Percentiles rank a stretch among this genome's conserved stretches.
phyloP scores from a whole-genome alignment of 2,113 vertebrate genomes.

The Struthidea cinerea region DNA sequence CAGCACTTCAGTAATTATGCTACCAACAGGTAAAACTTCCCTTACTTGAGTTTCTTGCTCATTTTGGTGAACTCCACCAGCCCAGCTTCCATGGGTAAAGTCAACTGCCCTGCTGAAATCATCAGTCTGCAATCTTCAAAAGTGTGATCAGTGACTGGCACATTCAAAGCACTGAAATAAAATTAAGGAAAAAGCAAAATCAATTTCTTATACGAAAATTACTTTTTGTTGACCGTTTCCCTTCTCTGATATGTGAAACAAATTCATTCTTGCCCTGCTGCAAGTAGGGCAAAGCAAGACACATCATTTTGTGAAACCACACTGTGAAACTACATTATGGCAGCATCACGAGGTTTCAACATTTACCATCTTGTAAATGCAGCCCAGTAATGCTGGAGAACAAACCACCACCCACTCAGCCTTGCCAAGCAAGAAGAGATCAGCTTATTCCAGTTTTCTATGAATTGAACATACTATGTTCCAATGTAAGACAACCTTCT shows the following conservation, averaged over 20 bases:
- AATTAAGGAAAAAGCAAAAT: neutral
- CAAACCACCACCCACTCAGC: neutral
- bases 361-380: neutral
- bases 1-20: neutral
- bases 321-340: neutral
- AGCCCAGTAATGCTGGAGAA: neutral
- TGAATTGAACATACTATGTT: neutral
- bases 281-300: neutral
- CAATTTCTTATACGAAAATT: neutral
- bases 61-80: constrained; percentile 98
- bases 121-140: constrained; percentile 96
- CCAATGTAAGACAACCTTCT: neutral
- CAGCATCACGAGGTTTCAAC: neutral
- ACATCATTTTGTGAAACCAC: neutral
- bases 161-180: constrained; percentile 76
- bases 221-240: neutral
- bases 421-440: neutral
- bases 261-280: neutral
- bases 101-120: constrained; percentile 94
- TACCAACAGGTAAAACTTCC: neutral
- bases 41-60: constrained; percentile 93
- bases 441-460: neutral
- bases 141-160: constrained; percentile 93
- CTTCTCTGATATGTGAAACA: neutral
- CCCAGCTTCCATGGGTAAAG: constrained; percentile 95